Evolutionary conservation across 2,113 vertebrate species (phyloP), one percentile per base, ranked within the genome.

Genomic region (Mormoops blainvillei): DNA sequence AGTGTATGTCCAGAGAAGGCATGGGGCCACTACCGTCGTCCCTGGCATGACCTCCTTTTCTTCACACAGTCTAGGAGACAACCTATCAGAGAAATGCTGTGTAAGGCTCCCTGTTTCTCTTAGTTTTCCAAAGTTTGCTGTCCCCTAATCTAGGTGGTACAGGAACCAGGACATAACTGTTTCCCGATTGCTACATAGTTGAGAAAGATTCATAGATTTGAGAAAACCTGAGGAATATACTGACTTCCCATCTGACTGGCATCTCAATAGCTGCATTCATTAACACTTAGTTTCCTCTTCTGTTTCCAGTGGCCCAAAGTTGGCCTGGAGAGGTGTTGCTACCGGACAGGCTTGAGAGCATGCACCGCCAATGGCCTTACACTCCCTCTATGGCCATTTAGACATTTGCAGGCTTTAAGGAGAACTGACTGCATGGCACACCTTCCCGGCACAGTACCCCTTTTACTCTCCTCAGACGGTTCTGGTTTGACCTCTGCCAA

Each of bases 11-110:
- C 43, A 61, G n/a, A 84, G 52, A 56, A 36, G 15, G 15, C 19
- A 2, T 3, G 3, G n/a, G 11, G 5, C 61, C 56, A 7, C 38
- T 28, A 2, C 13, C 61, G 7, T 18, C n/a, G n/a, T n/a, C n/a
- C 20, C 4, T 63, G 12, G 1, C 9, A 20, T 61, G 10, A 0
- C 19, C 13, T 67, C 70, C 24, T 91, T 3, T 3, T 31, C n/a
- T 20, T 38, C 5, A 24, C 2, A 73, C 14, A 54, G 38, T 18
- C 19, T 68, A 86, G 52, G 22, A 28, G 24, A 16, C 13, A 41
- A 50, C 5, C 3, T 4, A 41, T 48, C 18, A 41, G 28, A 61
- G 36, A 54, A 88, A 45, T 31, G 16, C 7, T 67, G 20, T 4
- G 5, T 20, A 19, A 26, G n/a, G 16, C 36, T 90, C 31, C 5